Evolutionary conservation across 2,113 vertebrate genomes (phyloP), one percentile per base, ranked within the genome.

Genomic region (Petroica traversi): DNA sequence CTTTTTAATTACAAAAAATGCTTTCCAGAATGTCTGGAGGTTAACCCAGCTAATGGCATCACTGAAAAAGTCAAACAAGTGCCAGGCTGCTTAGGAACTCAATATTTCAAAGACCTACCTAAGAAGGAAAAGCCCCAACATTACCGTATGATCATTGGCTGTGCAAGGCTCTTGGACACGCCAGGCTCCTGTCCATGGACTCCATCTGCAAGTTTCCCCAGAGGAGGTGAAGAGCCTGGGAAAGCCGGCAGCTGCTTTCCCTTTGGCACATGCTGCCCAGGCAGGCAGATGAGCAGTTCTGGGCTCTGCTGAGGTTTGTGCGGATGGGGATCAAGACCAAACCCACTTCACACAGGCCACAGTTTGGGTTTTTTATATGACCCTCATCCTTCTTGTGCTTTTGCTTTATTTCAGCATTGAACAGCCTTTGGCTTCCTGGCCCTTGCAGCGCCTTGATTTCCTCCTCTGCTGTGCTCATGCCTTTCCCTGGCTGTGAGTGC

Each of bases 401-500:
- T 40, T 14, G 33, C 25, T 52, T 48, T 26, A 36, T 15, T 59
- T 72, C 57, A 41, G 41, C 28, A 14, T 13, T 33, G 31, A 89
- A 31, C 1, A 1, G 19, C 24, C 55, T 78, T 63, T 45, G 31
- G 28, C 23, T 69, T 36, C 26, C 19, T n/a, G 36, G 13, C 34
- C 26, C 71, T 62, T 0, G 0, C 28, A 19, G 49, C 3, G 43
- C 72, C 46, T 49, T 4, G 11, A 46, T 74, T 55, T 55, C 43
- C 48, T 62, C 43, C 29, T 34, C 38, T 19, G 15, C 40, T 25
- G 22, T 1, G 7, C 31, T 69, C 58, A 24, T 5, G 34, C 13
- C 1, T 3, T 33, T 24, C 18, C 38, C 3, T 2, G 4, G 23
- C 57, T 3, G 1, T 4, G 23, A 43, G 19, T 1, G 22, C 34